Percentiles rank a stretch among this genome's conserved stretches.
phyloP scores from a whole-genome alignment of 1,140 invertebrate genomes.

The Pseudoatta argentina region DNA sequence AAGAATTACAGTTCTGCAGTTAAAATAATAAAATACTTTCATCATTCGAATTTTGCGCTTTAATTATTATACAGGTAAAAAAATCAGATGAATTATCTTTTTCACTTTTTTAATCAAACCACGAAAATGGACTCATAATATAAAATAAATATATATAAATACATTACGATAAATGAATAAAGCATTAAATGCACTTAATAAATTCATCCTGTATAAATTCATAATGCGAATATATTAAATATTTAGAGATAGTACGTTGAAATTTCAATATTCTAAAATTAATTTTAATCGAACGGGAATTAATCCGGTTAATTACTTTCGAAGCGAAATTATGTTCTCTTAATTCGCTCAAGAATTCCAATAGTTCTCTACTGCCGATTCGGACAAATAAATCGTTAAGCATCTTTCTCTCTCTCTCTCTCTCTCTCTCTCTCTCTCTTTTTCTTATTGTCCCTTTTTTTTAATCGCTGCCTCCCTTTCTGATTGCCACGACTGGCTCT shows the following conservation, averaged over 20 bases:
- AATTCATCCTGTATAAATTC: background rate
- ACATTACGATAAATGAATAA: background rate
- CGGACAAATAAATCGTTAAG: background rate
- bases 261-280: background rate
- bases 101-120: background rate
- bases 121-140: background rate
- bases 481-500: background rate
- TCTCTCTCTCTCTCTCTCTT: no score
- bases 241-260: background rate
- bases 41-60: background rate
- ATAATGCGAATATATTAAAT: background rate
- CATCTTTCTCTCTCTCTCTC: background rate
- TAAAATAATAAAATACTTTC: background rate
- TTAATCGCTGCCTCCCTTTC: background rate
- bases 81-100: background rate
- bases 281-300: slow-evolving; percentile 6
- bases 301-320: slow-evolving; percentile 10
- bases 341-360: background rate
- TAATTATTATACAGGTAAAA: background rate
- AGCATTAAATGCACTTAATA: slow-evolving; percentile 1
- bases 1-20: background rate
- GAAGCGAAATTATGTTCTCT: background rate
- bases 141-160: background rate
- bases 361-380: background rate
- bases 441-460: background rate